Evolutionary conservation across 1,140 invertebrate species (phyloP), one percentile per base, ranked within the genome.

Genomic region (Tetramorium alpestre): DNA sequence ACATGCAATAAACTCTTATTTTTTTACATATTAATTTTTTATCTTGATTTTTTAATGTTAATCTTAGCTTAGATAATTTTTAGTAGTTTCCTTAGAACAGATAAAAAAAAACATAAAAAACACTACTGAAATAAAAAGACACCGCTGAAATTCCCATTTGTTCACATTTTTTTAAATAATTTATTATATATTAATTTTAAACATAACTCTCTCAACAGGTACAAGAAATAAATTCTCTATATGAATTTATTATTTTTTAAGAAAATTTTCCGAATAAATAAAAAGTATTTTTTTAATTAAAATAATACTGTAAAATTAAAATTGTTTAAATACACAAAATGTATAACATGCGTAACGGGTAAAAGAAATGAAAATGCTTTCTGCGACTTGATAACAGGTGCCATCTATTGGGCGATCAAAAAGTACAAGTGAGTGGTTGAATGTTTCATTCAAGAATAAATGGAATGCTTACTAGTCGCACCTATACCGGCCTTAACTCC

Each of bases 401-500:
- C 80, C 88, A 91, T 85, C 80, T 89, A 65, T 22, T 54, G 80
- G 69, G 10, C 47, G 82, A 38, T 25, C 3, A 33, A 11, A 49
- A 60, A 87, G 13, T 58, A 18, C 2, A 7, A 54, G 28, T 41
- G 62, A 84, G 49, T 56, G 60, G 62, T 54, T 67, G 54, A 47
- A 51, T 38, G 10, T 47, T 44, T 41, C 77, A 87, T 89, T 84
- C 18, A 22, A 28, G 70, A 81, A 77, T 87, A 87, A 88, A 62
- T 78, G 60, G 80, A 58, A 87, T 88, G 85, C 67, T 85, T 78
- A 44, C 87, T 90, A 78, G 62, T 73, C 65, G 44, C 16, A 25
- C 28, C 65, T 82, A 58, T 88, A 88, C 87, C 75, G 85, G 81
- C 85, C 56, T 88, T 64, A 81, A 84, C 88, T 88, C 90, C 81